A percentile compares a stretch with the other conserved stretches of the same genome.
phyloP scores from a whole-genome alignment of 2,888 invertebrate species.

The Hartigia nigra region DNA sequence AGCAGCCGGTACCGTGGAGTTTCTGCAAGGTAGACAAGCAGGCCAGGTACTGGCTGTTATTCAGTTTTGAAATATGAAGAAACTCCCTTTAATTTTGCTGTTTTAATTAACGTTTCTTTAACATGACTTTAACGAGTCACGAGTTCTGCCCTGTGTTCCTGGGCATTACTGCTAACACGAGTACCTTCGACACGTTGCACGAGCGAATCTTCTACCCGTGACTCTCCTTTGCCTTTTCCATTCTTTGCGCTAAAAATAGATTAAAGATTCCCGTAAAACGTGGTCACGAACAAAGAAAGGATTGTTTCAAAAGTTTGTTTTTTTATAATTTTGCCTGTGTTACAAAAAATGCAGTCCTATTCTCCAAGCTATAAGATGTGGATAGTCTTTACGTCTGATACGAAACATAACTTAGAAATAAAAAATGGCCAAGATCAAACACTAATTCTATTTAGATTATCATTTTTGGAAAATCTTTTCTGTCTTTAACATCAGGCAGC shows the following conservation, averaged over 20 bases:
- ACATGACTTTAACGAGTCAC: neutral
- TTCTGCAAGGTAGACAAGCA: neutral
- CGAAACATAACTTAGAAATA: neutral
- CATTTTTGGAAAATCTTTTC: neutral
- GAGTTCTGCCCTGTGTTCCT: neutral
- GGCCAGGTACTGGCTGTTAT: neutral
- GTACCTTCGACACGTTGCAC: neutral
- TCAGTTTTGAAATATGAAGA: neutral
- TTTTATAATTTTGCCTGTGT: too few relatives aligned
- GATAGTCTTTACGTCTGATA: neutral
- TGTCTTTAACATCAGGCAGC: neutral
- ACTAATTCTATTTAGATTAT: neutral
- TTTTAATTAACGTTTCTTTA: neutral
- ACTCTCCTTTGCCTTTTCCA: neutral
- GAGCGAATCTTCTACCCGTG: neutral
- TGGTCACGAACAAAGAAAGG: too few relatives aligned
- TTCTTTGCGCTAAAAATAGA: neutral
- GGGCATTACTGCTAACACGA: neutral
- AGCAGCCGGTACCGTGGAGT: neutral
- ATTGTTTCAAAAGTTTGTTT: too few relatives aligned
- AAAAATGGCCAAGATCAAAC: neutral
- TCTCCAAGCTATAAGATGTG: neutral
- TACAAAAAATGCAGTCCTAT: too few relatives aligned
- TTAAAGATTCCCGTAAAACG: too few relatives aligned
- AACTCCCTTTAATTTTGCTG: neutral